These are phyloP conservation scores for Chaetops frenatus DNA, from an alignment of 2,113 vertebrate species.

Conservation along the genomic window DNA sequence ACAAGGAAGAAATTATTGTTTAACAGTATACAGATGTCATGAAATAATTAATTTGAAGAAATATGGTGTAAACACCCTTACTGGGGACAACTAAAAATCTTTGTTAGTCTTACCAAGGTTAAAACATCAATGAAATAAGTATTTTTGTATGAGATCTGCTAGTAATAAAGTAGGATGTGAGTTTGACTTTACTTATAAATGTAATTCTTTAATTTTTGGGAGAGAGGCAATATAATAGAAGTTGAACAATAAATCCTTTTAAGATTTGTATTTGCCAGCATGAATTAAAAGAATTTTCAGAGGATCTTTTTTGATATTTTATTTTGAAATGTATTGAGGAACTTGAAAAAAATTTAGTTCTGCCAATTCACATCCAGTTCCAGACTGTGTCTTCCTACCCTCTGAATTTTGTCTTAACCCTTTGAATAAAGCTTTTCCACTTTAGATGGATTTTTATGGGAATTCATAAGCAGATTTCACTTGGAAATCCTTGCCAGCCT, in stretches of 20 bases:
- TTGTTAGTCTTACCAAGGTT: not conserved
- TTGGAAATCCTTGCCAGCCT: not conserved
- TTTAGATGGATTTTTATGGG: not conserved
- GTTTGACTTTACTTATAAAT: not conserved
- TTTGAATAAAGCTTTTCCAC: not conserved
- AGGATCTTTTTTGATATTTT: not conserved
- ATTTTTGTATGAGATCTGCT: not conserved
- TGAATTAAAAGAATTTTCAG: not conserved
- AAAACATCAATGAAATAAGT: not conserved
- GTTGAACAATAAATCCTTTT: not conserved
- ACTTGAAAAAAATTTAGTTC: not conserved
- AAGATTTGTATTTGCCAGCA: not conserved
- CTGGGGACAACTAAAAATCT: not conserved
- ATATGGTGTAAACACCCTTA: not conserved
- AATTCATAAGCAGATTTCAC: not conserved
- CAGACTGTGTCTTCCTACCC: not conserved
- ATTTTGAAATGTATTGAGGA: not conserved
- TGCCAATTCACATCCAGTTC: not conserved
- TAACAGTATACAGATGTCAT: not conserved
- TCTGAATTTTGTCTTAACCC: not conserved
- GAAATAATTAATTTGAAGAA: not conserved
- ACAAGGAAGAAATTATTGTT: not conserved
- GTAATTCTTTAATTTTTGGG: not conserved
- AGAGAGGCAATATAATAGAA: not conserved
- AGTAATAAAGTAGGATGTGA: fast-evolving